Percentiles rank a stretch among this genome's conserved stretches.
Evolutionary conservation across 37 sponge, comb jelly and placozoan species (phyloP).

Genomic region (Tethya wilhelma): DNA sequence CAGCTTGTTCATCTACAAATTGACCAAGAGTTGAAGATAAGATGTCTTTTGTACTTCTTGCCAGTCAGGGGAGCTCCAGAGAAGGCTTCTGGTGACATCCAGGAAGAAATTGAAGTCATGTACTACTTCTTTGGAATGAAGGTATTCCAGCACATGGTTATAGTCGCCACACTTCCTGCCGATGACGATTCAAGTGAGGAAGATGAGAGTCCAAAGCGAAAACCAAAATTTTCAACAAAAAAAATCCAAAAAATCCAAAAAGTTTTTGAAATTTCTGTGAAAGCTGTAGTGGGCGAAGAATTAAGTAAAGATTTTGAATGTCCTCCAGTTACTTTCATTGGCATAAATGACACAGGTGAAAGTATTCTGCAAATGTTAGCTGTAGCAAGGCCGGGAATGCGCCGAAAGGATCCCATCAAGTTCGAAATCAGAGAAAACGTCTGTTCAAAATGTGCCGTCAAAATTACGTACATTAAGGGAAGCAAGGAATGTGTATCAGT

Average conservation of each 20-base stretch:
- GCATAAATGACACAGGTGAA: background rate
- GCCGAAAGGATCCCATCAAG: no score
- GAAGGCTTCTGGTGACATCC: background rate
- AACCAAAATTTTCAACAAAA: no score
- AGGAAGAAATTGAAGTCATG: slow-evolving; percentile 2
- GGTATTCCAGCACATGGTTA: slow-evolving; percentile 5
- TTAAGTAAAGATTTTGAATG: background rate
- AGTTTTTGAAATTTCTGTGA: no score
- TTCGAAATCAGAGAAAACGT: no score
- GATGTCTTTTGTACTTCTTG: slow-evolving; percentile 9
- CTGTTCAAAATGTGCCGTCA: background rate
- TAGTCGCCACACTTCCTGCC: background rate
- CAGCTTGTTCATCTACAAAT: no score
- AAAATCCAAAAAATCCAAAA: no score
- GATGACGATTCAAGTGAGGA: no score
- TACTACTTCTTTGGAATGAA: background rate
- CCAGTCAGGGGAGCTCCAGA: slow-evolving; percentile 2
- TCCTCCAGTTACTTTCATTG: background rate
- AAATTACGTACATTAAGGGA: background rate
- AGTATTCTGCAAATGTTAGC: background rate
- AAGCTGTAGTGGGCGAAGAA: no score
- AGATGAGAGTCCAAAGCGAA: no score
- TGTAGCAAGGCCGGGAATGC: no score
- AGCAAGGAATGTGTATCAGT: background rate
- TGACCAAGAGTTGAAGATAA: no score